A percentile compares a stretch with the other conserved stretches of the same genome.
Conservation (phyloP, 1,140 invertebrate genomes). For the Asobara japonica region DNA sequence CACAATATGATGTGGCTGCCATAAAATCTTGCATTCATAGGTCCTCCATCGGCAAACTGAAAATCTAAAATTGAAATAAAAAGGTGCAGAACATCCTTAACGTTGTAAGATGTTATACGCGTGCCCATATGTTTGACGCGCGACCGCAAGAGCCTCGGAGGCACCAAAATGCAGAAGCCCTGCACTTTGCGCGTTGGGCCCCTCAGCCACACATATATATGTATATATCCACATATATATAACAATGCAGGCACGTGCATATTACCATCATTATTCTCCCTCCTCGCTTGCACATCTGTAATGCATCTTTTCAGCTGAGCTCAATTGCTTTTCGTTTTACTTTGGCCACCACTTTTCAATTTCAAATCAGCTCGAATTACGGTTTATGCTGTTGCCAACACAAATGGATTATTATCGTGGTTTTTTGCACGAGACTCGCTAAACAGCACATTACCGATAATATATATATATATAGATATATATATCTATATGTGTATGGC, state of each 20-base stretch:
- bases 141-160: slow-evolving; percentile 30
- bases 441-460: no score
- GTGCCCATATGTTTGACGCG: slow-evolving; percentile 40
- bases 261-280: slow-evolving; percentile 28
- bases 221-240: no score
- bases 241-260: slow-evolving; percentile 39
- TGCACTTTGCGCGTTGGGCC: slow-evolving; percentile 30
- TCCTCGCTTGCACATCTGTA: slow-evolving; percentile 27
- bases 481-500: no score
- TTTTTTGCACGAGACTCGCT: no score
- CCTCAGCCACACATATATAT: slow-evolving; percentile 1
- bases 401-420: no score
- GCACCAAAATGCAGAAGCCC: slow-evolving; percentile 19
- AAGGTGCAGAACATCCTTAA: background rate
- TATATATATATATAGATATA: no score
- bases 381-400: no score
- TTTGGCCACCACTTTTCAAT: slow-evolving; percentile 6
- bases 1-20: no score
- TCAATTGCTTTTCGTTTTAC: background rate
- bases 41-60: no score
- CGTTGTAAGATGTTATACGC: slow-evolving; percentile 5
- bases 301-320: background rate
- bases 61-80: no score
- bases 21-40: no score
- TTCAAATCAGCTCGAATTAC: background rate